Evolutionary conservation across 1,140 invertebrate species (phyloP).

Genomic region (Drosophila nasuta): DNA sequence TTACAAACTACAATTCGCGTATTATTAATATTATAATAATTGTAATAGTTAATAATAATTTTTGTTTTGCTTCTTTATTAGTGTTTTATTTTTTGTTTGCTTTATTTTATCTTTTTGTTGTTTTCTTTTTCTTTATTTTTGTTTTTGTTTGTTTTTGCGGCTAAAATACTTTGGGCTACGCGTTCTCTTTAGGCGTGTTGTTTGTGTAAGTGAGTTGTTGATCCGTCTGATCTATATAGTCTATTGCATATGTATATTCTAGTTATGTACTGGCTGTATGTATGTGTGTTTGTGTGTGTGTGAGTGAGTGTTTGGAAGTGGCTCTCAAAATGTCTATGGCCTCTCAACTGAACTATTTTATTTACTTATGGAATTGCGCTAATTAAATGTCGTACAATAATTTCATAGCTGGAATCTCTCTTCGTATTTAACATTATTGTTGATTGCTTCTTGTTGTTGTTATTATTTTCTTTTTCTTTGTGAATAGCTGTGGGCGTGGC

Average conservation of each 20-base stretch:
- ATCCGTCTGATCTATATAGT: conserved; percentile 29
- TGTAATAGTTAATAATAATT: conserved; percentile 67
- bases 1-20: conserved; percentile 83
- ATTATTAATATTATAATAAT: conserved; percentile 58
- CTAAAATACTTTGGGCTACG: conserved; percentile 75
- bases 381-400: conserved; percentile 77
- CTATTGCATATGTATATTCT: conserved; percentile 21
- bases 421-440: conserved; percentile 47
- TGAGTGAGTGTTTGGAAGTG: conserved; percentile 62
- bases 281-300: conserved; percentile 38
- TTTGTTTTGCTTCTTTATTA: conserved; percentile 61
- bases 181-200: conserved; percentile 50
- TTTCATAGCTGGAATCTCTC: conserved; percentile 77
- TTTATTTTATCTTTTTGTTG: conserved; percentile 50
- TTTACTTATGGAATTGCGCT: conserved; percentile 81
- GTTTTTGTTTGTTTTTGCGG: conserved; percentile 72
- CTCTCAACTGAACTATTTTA: conserved; percentile 51
- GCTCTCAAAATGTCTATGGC: conserved; percentile 67
- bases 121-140: conserved; percentile 68
- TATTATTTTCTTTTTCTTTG: conserved; percentile 23
- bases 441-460: conserved; percentile 31
- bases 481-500: conserved; percentile 43
- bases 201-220: conserved; percentile 54
- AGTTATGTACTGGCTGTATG: conserved; percentile 29
- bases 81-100: conserved; percentile 39